Base-by-base conservation (phyloP, 2,113 vertebrate species). In the Stictonetta naevosa region DNA sequence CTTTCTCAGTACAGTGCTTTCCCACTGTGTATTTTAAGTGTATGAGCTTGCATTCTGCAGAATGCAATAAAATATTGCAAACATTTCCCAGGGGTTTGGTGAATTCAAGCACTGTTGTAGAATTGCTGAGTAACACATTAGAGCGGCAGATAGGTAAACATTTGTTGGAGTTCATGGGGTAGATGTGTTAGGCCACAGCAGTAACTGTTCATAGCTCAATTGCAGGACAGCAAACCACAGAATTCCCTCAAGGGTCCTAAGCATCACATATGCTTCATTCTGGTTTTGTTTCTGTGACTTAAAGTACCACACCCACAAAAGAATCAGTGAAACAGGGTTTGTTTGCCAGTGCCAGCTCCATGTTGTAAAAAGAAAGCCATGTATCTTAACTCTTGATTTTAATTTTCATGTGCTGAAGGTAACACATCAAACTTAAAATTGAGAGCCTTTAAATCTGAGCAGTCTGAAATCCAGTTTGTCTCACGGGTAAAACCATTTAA, bases 1-100 rank as follows among this genome's bases (percentile, higher is more conserved):
- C 81, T 90, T 63, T 73, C 53, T 92, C 62, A 48, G 25, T 13
- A 42, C 48, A 34, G 12, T 56, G 42, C 9, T 72, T 75, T 69
- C 81, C 58, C 33, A 28, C 28, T 52, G 38, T 79, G 60, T 86
- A 80, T 88, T 93, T 96, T 90, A 72, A n/a, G 68, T 67, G 63
- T 52, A 78, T 86, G 44, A 74, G 66, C 74, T 74, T 88, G 23
- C 75, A 63, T 95, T 93, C 76, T 77, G 56, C 44, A 77, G 73
- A 38, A 31, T 72, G 25, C 60, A 85, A 88, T 46, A 53, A 80
- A 80, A 40, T 38, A 36, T 77, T 93, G 48, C 16, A 67, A 92
- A 60, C 64, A 28, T 56, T 56, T 81, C 71, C 50, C 44, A 21
- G 55, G 55, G 29, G 15, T 10, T 29, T 13, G 22, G 25, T 16